Evolutionary conservation across 2,113 vertebrate genomes (phyloP).

Genomic region (Neomonachus schauinslandi): DNA sequence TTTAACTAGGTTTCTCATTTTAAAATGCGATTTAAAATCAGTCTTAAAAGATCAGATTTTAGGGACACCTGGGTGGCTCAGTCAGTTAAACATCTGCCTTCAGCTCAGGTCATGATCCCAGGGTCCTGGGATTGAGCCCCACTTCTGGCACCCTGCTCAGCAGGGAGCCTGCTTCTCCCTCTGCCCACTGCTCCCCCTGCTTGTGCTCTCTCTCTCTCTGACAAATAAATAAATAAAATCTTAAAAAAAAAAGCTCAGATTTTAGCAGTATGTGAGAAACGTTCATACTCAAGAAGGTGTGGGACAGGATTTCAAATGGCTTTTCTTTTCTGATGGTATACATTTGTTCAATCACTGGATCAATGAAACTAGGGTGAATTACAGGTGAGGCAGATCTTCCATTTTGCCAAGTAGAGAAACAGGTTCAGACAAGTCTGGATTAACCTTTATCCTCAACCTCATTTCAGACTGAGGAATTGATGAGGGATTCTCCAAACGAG

Average conservation of each 20-base stretch:
- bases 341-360: background rate
- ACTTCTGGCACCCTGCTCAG: no score
- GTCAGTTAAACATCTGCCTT: no score
- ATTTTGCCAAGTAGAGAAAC: background rate
- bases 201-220: background rate
- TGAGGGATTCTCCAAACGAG: background rate
- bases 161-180: background rate
- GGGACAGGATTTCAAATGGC: background rate
- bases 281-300: background rate
- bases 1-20: background rate
- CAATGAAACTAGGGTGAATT: background rate
- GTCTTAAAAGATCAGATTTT: no score
- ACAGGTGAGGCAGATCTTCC: background rate
- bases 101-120: no score
- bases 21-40: background rate
- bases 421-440: background rate
- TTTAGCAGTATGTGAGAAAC: background rate
- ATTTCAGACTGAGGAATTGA: fast-evolving
- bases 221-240: background rate
- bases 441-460: background rate
- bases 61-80: background rate
- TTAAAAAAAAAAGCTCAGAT: background rate
- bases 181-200: background rate
- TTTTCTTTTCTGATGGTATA: background rate
- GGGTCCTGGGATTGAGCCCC: background rate